phyloP scores from a whole-genome alignment of 2,113 vertebrate genomes.

The Cettia cetti region DNA sequence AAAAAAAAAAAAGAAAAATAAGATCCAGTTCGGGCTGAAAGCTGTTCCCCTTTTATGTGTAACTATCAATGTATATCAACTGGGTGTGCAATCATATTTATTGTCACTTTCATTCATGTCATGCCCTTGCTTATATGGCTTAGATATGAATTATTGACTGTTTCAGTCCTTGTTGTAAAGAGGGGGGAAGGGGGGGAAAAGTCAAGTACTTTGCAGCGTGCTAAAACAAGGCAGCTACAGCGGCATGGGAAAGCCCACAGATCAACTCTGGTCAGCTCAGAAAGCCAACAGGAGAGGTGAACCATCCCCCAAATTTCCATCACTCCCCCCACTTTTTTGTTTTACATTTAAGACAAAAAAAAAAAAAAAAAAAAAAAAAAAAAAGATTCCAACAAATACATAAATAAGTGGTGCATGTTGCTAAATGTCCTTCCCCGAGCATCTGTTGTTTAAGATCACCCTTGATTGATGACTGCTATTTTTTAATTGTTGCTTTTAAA shows the following conservation, averaged over 20 bases:
- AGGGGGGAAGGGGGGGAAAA: background rate
- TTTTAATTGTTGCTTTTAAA: slow-evolving; percentile 85
- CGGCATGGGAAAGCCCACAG: background rate
- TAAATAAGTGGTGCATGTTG: slow-evolving; percentile 66
- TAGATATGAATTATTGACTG: slow-evolving; percentile 79
- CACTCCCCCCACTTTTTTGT: background rate
- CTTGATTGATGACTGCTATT: slow-evolving; percentile 78
- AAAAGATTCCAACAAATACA: slow-evolving; percentile 34
- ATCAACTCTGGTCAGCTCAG: background rate
- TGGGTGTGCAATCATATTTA: slow-evolving; percentile 76
- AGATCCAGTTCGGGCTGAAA: slow-evolving; percentile 10
- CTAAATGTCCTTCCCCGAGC: slow-evolving; percentile 70
- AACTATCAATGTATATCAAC: slow-evolving; percentile 77
- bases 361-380: background rate
- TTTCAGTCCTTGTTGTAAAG: slow-evolving; percentile 68
- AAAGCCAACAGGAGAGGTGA: background rate
- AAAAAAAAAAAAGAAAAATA: background rate
- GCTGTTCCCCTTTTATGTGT: slow-evolving; percentile 61
- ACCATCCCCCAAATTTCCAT: background rate
- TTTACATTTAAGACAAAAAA: background rate
- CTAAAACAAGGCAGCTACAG: slow-evolving; percentile 6
- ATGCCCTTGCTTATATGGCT: slow-evolving; percentile 76
- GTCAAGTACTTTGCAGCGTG: slow-evolving; percentile 43
- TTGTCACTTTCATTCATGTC: slow-evolving; percentile 81
- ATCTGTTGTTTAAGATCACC: slow-evolving; percentile 78